phyloP scores from a whole-genome alignment of 2,888 invertebrate species.

The Coelinius sp. region DNA sequence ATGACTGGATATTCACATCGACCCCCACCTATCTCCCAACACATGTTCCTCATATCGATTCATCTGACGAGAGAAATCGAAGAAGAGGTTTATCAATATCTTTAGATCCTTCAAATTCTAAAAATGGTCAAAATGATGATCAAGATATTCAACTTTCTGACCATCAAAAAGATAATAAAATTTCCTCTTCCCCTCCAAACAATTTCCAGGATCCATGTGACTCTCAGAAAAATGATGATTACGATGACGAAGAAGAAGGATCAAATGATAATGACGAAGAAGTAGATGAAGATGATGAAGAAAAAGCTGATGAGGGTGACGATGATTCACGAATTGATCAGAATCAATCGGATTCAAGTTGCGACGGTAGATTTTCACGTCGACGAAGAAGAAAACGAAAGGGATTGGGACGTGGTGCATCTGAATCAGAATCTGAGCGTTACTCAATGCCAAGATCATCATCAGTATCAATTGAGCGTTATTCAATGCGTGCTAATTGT shows the following conservation, averaged over 20 bases:
- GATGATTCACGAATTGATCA: constrained; percentile 29
- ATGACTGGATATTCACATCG: constrained; percentile 77
- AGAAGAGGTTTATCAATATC: constrained; percentile 35
- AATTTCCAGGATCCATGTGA: not conserved
- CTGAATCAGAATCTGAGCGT: constrained; percentile 62
- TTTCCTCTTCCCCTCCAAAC: constrained; percentile 46
- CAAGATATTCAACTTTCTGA: constrained; percentile 39
- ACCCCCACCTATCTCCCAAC: constrained; percentile 62
- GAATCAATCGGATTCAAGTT: constrained; percentile 54
- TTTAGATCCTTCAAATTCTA: constrained; percentile 36
- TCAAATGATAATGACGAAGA: constrained; percentile 39
- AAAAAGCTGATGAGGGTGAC: constrained; percentile 34
- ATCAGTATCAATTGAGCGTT: constrained; percentile 67
- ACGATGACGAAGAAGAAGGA: constrained; percentile 30
- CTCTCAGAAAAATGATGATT: constrained; percentile 23
- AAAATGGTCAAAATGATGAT: constrained; percentile 33
- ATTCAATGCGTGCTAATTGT: constrained; percentile 67
- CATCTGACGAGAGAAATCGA: constrained; percentile 31
- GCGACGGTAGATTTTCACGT: constrained; percentile 57
- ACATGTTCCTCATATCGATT: constrained; percentile 39
- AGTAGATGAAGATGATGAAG: constrained; percentile 47
- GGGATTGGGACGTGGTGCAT: constrained; percentile 39
- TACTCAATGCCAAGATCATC: constrained; percentile 67
- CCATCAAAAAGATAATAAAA: constrained; percentile 38
- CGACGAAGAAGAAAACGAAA: constrained; percentile 50